Evolutionary conservation across 2,888 invertebrate genomes (phyloP).

Genomic region (Tanypteryx hageni): DNA sequence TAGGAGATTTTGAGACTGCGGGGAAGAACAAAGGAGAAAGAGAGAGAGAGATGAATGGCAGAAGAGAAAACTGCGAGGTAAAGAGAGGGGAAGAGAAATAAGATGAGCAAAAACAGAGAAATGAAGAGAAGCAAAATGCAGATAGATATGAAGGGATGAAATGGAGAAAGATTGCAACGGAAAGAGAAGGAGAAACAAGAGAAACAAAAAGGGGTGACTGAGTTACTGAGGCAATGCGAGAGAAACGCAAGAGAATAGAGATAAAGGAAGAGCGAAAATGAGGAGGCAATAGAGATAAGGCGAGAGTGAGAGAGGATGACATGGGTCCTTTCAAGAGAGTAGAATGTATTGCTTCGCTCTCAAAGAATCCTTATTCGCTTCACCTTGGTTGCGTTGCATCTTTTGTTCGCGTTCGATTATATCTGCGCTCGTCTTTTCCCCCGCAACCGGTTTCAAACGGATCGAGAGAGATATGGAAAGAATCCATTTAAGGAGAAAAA

Average conservation of each 20-base stretch:
- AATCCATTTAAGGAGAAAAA: conserved; percentile 29
- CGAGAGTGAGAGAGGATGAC: not conserved
- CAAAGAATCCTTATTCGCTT: not conserved
- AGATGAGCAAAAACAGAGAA: no score
- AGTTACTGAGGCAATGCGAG: no score
- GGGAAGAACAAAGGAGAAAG: not conserved
- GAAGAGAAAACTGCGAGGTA: not conserved
- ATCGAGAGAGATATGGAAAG: not conserved
- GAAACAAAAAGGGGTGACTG: no score
- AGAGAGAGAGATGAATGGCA: not conserved
- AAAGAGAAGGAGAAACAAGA: not conserved
- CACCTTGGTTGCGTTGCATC: not conserved
- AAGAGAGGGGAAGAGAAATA: not conserved
- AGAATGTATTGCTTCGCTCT: not conserved
- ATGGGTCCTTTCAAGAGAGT: not conserved
- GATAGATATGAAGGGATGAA: not conserved
- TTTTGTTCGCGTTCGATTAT: not conserved
- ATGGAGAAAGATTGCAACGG: not conserved
- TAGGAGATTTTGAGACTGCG: not conserved
- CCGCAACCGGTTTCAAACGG: not conserved
- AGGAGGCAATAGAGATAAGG: not conserved
- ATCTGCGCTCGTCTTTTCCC: not conserved
- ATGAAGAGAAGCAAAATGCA: not conserved
- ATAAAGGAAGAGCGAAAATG: not conserved
- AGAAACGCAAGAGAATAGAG: not conserved